Evolutionary conservation across 2,888 invertebrate species (phyloP), one percentile per base, ranked within the genome.

Genomic region (Zaprionus lineosus): DNA sequence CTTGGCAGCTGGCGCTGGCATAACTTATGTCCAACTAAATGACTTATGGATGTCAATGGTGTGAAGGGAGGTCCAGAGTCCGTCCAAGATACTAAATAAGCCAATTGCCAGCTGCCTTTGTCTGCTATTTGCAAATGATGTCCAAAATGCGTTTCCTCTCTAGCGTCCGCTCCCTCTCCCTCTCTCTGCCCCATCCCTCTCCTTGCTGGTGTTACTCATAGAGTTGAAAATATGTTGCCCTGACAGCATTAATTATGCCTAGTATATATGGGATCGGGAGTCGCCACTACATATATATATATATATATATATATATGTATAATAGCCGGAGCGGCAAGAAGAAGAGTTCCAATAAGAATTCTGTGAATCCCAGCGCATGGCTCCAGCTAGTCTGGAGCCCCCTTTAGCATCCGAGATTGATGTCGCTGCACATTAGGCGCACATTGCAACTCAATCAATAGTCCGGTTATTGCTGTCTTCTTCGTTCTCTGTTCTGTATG

Each of bases 391-490:
- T 33, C 29, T 9, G 21, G n/a, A n/a, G n/a, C n/a, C n/a, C 33
- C 39, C 26, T 40, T 14, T 8, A 7, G 8, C 14, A 12, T 4
- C 1, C 56, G 64, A 86, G 81, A 87, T 87, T 87, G 88, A 87
- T 88, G 88, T 87, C 88, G 79, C 79, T 72, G 81, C 85, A 77
- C 88, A 87, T 88, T 85, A 86, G 81, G 71, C 77, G 78, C 86
- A n/a, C n/a, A 72, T 57, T 86, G 86, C 86, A 86, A 86, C 86
- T 86, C 86, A 86, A 86, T 86, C 86, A 86, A 86, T 82, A 74
- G 59, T 44, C 58, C 57, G 52, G 47, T 51, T 40, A 62, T 52
- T 64, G 29, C 31, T 55, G 56, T 55, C n/a, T n/a, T n/a, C n/a
- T n/a, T n/a, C n/a, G n/a, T n/a, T n/a, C n/a, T n/a, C n/a, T n/a